Conservation (phyloP, 2,113 vertebrate species). For the Paradoxurus hermaphroditus region DNA sequence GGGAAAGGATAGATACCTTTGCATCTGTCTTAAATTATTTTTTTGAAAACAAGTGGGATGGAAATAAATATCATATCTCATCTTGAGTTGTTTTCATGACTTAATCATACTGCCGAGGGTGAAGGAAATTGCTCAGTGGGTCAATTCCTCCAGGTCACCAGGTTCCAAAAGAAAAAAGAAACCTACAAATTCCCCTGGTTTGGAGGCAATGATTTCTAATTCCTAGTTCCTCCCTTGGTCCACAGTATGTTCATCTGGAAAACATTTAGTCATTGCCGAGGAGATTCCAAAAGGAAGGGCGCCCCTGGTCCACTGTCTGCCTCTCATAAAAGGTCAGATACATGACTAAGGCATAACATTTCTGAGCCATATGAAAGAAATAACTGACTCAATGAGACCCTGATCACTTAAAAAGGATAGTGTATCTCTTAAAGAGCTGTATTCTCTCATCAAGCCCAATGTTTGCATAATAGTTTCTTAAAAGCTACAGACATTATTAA, state of each 20-base stretch:
- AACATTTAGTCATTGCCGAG: slow-evolving; percentile 64
- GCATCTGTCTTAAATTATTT: slow-evolving; percentile 42
- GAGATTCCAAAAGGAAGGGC: slow-evolving; percentile 61
- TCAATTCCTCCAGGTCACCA: slow-evolving; percentile 42
- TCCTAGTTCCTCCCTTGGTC: background rate
- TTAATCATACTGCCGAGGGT: slow-evolving; percentile 26
- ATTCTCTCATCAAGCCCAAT: background rate
- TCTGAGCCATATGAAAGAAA: slow-evolving; percentile 67
- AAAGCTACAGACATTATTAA: slow-evolving; percentile 37
- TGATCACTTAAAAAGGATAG: slow-evolving; percentile 49
- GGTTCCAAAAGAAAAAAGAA: slow-evolving; percentile 46
- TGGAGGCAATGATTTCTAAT: slow-evolving; percentile 44
- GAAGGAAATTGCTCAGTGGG: slow-evolving; percentile 47
- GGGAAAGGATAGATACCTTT: slow-evolving; percentile 21
- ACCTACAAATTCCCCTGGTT: slow-evolving; percentile 24
- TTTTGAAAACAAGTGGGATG: slow-evolving; percentile 21
- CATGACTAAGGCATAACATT: slow-evolving; percentile 18
- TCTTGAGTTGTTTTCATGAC: slow-evolving; percentile 20
- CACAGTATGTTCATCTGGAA: slow-evolving; percentile 67
- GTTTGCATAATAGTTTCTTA: slow-evolving; percentile 48
- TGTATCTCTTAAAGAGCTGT: background rate
- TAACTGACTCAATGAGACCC: slow-evolving; percentile 38
- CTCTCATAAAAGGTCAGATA: slow-evolving; percentile 65
- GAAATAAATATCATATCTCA: slow-evolving; percentile 37
- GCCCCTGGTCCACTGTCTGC: slow-evolving; percentile 23